A percentile compares a stretch with the other conserved stretches of the same genome.
phyloP scores from a whole-genome alignment of 2,797 vertebrate genomes.

The Morus bassanus region DNA sequence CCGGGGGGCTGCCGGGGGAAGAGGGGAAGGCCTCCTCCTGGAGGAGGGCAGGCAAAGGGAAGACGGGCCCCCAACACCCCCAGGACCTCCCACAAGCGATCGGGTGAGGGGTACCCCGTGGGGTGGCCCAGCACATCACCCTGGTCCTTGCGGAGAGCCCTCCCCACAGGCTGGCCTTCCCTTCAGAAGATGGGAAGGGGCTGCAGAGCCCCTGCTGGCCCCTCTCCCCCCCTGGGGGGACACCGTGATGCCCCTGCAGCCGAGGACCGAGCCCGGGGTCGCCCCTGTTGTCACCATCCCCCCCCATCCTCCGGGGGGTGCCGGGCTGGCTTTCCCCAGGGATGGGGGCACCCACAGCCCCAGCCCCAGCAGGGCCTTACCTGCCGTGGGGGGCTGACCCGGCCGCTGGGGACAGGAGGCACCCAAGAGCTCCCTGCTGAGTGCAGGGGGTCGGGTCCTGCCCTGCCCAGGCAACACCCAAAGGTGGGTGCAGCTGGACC shows the following conservation, averaged over 20 bases:
- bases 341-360: background rate
- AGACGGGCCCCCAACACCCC: background rate
- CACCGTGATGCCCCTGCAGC: background rate
- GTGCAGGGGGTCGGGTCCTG: background rate
- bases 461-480: background rate
- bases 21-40: background rate
- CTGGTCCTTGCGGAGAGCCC: background rate
- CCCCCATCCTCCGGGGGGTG: no score
- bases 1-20: background rate
- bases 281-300: accelerated
- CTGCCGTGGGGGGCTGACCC: background rate
- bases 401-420: background rate
- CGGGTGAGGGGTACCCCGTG: background rate
- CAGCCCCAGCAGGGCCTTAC: background rate
- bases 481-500: background rate
- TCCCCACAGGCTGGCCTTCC: background rate
- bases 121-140: background rate
- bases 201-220: background rate
- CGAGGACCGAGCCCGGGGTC: accelerated
- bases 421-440: accelerated
- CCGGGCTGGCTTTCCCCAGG: background rate
- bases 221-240: no score
- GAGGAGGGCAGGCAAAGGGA: background rate
- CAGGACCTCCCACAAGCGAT: background rate
- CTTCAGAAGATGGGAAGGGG: background rate